phyloP scores from a whole-genome alignment of 64 coral and sea anemone species.

The Astreopora myriophthalma region DNA sequence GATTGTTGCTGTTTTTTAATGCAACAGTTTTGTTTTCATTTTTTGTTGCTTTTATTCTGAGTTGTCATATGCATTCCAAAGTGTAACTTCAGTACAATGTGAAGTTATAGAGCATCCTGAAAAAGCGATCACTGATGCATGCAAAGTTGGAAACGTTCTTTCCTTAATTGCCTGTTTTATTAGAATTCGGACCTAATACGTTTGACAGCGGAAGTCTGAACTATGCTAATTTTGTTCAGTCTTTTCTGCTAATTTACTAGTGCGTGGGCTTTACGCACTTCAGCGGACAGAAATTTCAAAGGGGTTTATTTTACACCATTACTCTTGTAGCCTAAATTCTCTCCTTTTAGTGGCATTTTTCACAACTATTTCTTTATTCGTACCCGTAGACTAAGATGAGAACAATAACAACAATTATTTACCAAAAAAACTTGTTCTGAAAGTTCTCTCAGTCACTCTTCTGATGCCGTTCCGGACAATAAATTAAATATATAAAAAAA shows the following conservation, averaged over 20 bases:
- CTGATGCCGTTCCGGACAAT: neutral
- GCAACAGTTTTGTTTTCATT: neutral
- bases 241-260: neutral
- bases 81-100: neutral
- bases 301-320: neutral
- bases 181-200: neutral
- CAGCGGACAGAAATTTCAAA: neutral
- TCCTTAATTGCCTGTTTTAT: neutral
- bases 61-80: neutral
- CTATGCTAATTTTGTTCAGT: neutral
- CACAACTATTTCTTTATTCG: neutral
- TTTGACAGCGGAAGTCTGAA: neutral
- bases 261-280: neutral
- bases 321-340: neutral
- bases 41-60: neutral
- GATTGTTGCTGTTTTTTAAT: neutral
- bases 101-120: neutral
- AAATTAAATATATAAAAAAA: no score
- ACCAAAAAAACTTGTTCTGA: neutral
- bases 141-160: neutral
- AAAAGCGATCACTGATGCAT: neutral
- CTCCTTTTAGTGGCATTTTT: neutral
- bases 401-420: no score
- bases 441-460: neutral
- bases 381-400: neutral